A percentile compares a stretch with the other conserved stretches of the same genome.
phyloP scores from a whole-genome alignment of 30 jellyfish, hydroid and myxozoan genomes.

The Hydractinia symbiolongicarpus region DNA sequence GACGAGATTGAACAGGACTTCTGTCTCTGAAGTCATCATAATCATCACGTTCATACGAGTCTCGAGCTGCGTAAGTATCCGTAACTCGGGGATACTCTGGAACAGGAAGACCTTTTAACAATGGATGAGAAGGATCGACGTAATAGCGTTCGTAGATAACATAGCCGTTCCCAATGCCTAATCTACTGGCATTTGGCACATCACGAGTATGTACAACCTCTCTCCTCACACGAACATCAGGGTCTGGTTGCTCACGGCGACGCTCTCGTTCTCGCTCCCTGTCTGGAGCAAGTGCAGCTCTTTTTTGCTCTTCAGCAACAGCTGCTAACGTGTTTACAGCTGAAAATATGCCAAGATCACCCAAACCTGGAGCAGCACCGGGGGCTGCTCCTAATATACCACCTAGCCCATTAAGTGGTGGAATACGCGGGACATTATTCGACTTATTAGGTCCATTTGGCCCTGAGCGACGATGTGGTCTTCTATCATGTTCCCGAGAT shows the following conservation, averaged over 20 bases:
- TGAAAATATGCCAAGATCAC: constrained; percentile 26
- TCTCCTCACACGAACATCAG: constrained; percentile 36
- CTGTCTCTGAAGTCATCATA: constrained; percentile 23
- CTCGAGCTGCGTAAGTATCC: constrained; percentile 23
- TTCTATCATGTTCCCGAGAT: constrained; percentile 17
- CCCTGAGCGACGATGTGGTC: constrained; percentile 7
- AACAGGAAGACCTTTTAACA: constrained; percentile 27
- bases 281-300: neutral
- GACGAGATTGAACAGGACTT: constrained; percentile 15
- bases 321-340: constrained; percentile 36
- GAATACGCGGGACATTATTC: neutral
- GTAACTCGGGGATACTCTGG: constrained; percentile 31
- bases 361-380: neutral
- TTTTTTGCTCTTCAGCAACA: constrained; percentile 20
- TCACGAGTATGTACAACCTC: constrained; percentile 35
- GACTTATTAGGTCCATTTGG: neutral
- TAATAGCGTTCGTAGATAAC: constrained; percentile 34
- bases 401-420: constrained; percentile 12
- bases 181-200: constrained; percentile 30
- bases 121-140: constrained; percentile 35
- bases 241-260: constrained; percentile 27
- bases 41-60: neutral
- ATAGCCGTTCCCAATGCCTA: constrained; percentile 26
- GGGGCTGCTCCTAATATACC: constrained; percentile 36
- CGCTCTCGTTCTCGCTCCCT: constrained; percentile 7